Conservation (phyloP, 2,113 vertebrate genomes). For the Psilopsiagon aymara region DNA sequence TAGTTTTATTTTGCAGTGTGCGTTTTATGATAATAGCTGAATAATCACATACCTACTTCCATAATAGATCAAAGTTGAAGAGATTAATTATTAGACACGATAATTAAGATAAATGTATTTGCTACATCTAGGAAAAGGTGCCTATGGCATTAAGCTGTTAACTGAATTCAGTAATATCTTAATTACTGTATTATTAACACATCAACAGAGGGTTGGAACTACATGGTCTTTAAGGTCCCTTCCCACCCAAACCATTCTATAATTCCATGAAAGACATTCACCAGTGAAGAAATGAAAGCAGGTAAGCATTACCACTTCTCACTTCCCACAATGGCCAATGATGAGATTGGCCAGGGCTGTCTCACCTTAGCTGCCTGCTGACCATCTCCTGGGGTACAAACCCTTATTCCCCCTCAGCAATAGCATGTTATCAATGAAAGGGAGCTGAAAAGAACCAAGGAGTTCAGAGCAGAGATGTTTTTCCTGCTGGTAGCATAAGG, state of each 20-base stretch:
- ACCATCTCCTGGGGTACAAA: not conserved
- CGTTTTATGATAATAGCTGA: not conserved
- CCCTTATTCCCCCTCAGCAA: not conserved
- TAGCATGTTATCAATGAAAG: not conserved
- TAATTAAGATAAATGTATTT: not conserved
- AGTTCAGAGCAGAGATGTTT: not conserved
- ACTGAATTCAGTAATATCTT: not conserved
- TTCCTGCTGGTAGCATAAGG: not conserved
- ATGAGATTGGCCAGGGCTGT: not conserved
- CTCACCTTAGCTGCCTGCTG: not conserved
- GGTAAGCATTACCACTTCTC: too few relatives aligned
- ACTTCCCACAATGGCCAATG: accelerated
- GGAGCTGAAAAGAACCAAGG: not conserved
- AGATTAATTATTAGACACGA: not conserved
- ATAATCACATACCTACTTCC: not conserved
- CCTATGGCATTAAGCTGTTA: not conserved
- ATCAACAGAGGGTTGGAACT: not conserved
- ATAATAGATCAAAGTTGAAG: not conserved
- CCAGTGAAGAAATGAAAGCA: not conserved
- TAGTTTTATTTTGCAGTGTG: not conserved
- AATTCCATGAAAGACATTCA: not conserved
- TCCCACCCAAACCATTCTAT: not conserved
- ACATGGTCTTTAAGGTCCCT: not conserved
- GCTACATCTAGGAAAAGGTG: not conserved
- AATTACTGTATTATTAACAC: not conserved